Evolutionary conservation across 2,113 vertebrate species (phyloP).

Genomic region (Festucalex cinctus): DNA sequence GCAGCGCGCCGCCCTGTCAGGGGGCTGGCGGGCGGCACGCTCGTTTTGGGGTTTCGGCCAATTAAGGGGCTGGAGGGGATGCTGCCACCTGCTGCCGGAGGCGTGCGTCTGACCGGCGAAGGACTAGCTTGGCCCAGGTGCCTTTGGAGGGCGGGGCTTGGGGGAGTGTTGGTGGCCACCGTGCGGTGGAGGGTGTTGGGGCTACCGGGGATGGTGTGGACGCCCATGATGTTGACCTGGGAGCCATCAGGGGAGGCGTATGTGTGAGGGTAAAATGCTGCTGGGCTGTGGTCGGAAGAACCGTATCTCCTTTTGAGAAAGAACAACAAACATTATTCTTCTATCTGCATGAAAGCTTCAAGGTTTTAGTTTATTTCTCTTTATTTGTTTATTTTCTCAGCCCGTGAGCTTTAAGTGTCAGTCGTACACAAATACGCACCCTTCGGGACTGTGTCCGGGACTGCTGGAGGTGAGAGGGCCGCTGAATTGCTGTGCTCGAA

Average conservation of each 20-base stretch:
- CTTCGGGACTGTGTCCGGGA: constrained; percentile 78
- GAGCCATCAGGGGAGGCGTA: constrained; percentile 70
- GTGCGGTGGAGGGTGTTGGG: constrained; percentile 91
- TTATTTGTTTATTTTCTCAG: neutral
- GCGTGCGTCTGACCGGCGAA: constrained; percentile 38
- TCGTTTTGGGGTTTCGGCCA: constrained; percentile 43
- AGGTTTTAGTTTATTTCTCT: neutral
- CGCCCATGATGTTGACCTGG: constrained; percentile 74
- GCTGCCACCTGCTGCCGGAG: constrained; percentile 25
- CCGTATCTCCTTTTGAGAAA: constrained; percentile 60
- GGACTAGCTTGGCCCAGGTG: constrained; percentile 77
- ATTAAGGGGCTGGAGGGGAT: constrained; percentile 64
- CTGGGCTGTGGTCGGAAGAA: constrained; percentile 55
- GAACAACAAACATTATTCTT: neutral
- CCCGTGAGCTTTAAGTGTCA: neutral
- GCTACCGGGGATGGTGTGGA: constrained; percentile 83
- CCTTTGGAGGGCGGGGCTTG: constrained; percentile 85
- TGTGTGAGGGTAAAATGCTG: constrained; percentile 42
- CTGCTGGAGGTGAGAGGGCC: constrained; percentile 80
- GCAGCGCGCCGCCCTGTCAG: constrained; percentile 53
- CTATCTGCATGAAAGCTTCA: neutral
- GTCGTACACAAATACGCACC: constrained; percentile 67
- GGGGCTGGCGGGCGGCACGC: constrained; percentile 59
- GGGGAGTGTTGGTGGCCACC: constrained; percentile 91
- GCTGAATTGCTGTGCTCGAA: constrained; percentile 65